Evolutionary conservation across 2,888 invertebrate genomes (phyloP).

Genomic region (Agrypnus murinus): DNA sequence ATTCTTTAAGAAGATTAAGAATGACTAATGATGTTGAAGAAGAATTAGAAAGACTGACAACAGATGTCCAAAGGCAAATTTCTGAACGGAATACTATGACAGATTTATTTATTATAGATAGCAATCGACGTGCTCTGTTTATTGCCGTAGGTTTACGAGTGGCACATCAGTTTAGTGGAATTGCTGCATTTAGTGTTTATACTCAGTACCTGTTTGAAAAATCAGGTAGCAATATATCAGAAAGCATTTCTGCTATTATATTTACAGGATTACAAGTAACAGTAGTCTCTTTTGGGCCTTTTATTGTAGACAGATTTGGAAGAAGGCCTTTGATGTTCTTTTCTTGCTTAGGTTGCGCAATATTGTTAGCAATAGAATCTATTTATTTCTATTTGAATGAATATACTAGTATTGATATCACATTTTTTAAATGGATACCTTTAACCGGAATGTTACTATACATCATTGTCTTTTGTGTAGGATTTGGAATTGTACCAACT

Average conservation of each 20-base stretch:
- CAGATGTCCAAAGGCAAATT: slow-evolving; percentile 62
- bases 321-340: slow-evolving; percentile 57
- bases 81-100: slow-evolving; percentile 63
- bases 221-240: slow-evolving; percentile 60
- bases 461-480: slow-evolving; percentile 53
- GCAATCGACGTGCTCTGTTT: slow-evolving; percentile 61
- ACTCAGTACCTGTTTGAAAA: slow-evolving; percentile 63
- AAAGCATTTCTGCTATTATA: slow-evolving; percentile 62
- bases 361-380: slow-evolving; percentile 53
- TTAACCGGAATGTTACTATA: slow-evolving; percentile 62
- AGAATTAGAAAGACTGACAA: slow-evolving; percentile 58
- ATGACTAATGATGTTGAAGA: slow-evolving; percentile 54
- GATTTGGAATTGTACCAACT: slow-evolving; percentile 62
- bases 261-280: slow-evolving; percentile 55
- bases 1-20: slow-evolving; percentile 57
- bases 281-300: slow-evolving; percentile 38
- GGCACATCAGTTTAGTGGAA: slow-evolving; percentile 62
- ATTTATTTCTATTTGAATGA: slow-evolving; percentile 61
- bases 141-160: slow-evolving; percentile 61
- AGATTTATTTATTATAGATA: slow-evolving; percentile 59
- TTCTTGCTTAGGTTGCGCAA: slow-evolving; percentile 56
- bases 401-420: slow-evolving; percentile 54
- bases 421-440: slow-evolving; percentile 61
- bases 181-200: slow-evolving; percentile 59
- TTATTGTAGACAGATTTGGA: slow-evolving; percentile 57